A percentile compares a stretch with the other conserved stretches of the same genome.
phyloP scores from a whole-genome alignment of 1,140 invertebrate genomes.

The Whitmania pigra region DNA sequence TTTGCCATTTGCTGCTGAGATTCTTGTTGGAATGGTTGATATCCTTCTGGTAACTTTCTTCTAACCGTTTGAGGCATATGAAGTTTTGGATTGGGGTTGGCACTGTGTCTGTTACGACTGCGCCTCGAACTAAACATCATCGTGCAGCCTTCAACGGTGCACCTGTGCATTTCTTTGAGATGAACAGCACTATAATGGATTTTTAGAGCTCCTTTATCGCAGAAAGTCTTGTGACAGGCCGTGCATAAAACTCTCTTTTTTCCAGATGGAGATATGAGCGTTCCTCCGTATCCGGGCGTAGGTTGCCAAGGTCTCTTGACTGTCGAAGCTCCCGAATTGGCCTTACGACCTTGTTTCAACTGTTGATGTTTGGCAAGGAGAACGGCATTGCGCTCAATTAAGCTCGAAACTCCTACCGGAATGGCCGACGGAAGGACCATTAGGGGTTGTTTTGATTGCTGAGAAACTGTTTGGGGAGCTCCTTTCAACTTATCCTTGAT shows the following conservation, averaged over 20 bases:
- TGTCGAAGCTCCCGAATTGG: conserved; percentile 28
- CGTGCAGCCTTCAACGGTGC: conserved; percentile 84
- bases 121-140: conserved; percentile 91
- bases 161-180: conserved; percentile 67
- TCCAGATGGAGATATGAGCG: conserved; percentile 26
- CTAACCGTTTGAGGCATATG: conserved; percentile 61
- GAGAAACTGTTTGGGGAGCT: neutral
- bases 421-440: conserved; percentile 29
- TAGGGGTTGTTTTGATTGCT: conserved; percentile 13
- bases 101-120: conserved; percentile 80
- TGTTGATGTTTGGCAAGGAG: neutral
- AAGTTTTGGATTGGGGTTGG: conserved; percentile 86
- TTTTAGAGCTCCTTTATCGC: conserved; percentile 91
- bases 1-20: neutral
- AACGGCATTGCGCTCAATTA: conserved; percentile 3
- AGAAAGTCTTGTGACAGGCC: conserved; percentile 95
- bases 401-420: conserved; percentile 20
- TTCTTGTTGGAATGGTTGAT: neutral
- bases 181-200: conserved; percentile 99
- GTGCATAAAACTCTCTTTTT: conserved; percentile 89
- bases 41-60: conserved; percentile 15
- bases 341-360: conserved; percentile 31
- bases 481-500: conserved; percentile 10
- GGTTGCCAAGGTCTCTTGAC: conserved; percentile 13
- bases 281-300: conserved; percentile 18